These are phyloP conservation scores for Intellagama lesueurii DNA, from an alignment of 2,797 vertebrate genomes.

Conservation along the genomic window DNA sequence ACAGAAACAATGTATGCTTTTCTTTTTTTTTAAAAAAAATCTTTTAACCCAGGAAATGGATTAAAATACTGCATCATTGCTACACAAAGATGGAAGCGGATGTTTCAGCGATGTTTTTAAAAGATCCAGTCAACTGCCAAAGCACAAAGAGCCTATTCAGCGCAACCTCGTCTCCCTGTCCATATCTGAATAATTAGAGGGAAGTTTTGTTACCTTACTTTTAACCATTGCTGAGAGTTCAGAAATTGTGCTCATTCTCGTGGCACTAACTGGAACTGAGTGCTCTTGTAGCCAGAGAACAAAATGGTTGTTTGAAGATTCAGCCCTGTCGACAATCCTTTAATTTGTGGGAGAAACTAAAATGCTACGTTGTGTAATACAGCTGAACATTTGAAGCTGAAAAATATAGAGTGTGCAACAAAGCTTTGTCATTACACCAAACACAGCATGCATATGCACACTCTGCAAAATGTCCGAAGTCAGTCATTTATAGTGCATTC, in stretches of 20 bases:
- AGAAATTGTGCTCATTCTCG: slow-evolving; percentile 51
- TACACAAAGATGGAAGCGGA: slow-evolving; percentile 54
- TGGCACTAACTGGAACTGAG: slow-evolving; percentile 41
- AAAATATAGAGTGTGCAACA: slow-evolving; percentile 21
- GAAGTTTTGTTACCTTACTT: slow-evolving; percentile 68
- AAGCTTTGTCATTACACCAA: slow-evolving; percentile 33
- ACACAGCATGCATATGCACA: background rate
- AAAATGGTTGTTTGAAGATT: slow-evolving; percentile 51
- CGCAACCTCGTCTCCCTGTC: slow-evolving; percentile 56
- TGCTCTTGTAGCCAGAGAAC: slow-evolving; percentile 55
- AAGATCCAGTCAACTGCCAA: slow-evolving; percentile 66
- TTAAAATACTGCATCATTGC: slow-evolving; percentile 66
- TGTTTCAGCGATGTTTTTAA: slow-evolving; percentile 66
- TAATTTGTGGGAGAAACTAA: slow-evolving; percentile 40
- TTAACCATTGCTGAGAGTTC: slow-evolving; percentile 64
- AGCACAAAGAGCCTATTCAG: slow-evolving; percentile 71
- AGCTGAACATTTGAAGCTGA: slow-evolving; percentile 38
- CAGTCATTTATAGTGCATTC: slow-evolving; percentile 26
- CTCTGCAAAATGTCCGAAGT: slow-evolving; percentile 17
- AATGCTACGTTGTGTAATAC: slow-evolving; percentile 46
- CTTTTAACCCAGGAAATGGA: slow-evolving; percentile 59
- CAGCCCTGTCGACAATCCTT: background rate
- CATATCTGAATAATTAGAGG: slow-evolving; percentile 72
- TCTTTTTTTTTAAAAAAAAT: slow-evolving; percentile 36
- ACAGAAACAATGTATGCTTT: slow-evolving; percentile 57